Conservation (phyloP, 2,113 vertebrate genomes). For the Chamaea fasciata region DNA sequence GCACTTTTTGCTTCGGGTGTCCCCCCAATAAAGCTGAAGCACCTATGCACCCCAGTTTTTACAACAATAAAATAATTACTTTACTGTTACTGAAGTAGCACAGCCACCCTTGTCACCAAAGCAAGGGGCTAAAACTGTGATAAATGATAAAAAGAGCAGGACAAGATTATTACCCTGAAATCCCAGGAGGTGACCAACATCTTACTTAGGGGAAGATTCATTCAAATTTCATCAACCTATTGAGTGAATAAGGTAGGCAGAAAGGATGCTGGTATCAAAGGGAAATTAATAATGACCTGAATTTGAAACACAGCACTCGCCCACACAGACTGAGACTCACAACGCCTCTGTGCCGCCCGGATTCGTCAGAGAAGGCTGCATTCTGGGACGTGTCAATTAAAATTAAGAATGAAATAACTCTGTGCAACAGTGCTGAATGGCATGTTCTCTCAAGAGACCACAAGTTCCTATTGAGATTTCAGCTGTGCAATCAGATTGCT, state of each 20-base stretch:
- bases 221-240: neutral
- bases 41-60: neutral
- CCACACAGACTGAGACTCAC: neutral
- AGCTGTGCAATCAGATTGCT: neutral
- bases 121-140: neutral
- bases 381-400: slow-evolving; percentile 62
- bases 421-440: slow-evolving; percentile 59
- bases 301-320: neutral
- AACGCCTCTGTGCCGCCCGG: neutral
- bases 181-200: neutral
- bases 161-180: neutral
- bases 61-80: neutral
- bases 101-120: neutral
- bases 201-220: neutral
- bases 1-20: neutral
- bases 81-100: neutral
- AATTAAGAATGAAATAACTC: slow-evolving; percentile 61
- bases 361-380: neutral
- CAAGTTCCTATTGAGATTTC: slow-evolving; percentile 39
- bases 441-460: slow-evolving; percentile 40
- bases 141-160: neutral
- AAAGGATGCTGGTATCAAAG: neutral
- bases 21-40: fast-evolving
- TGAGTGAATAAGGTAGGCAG: neutral
- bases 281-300: slow-evolving; percentile 3